These are phyloP conservation scores for Bagarius yarrelli DNA, from an alignment of 2,113 vertebrate species.

Conservation along the genomic window DNA sequence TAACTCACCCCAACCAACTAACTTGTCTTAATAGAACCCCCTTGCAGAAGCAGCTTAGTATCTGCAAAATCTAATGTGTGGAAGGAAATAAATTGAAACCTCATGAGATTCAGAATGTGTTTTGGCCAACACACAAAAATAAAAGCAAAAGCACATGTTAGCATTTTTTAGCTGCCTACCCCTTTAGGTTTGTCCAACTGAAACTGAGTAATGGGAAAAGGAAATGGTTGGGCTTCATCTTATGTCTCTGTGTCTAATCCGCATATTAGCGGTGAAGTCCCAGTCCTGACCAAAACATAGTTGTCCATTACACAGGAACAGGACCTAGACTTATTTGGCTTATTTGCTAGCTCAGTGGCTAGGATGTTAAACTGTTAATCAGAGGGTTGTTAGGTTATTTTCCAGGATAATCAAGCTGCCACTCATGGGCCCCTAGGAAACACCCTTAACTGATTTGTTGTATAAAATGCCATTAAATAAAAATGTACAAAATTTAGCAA, in stretches of 20 bases:
- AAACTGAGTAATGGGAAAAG: background rate
- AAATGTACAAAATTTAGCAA: background rate
- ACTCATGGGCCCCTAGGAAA: too few species aligned
- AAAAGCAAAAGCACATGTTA: constrained; percentile 13
- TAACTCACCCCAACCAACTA: background rate
- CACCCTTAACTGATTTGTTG: too few species aligned
- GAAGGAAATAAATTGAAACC: background rate
- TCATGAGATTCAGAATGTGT: background rate
- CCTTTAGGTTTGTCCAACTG: background rate
- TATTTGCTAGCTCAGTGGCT: too few species aligned
- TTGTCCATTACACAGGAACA: background rate
- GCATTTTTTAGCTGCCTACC: constrained; percentile 6
- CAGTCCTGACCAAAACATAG: background rate
- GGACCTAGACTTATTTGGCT: background rate
- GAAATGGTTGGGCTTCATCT: background rate
- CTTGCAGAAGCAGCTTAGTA: background rate
- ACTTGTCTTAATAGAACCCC: background rate
- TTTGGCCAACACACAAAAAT: constrained; percentile 7
- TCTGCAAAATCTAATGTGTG: background rate
- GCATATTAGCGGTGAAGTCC: background rate
- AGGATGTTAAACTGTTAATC: too few species aligned
- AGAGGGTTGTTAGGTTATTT: too few species aligned
- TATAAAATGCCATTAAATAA: too few species aligned
- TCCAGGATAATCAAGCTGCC: too few species aligned
- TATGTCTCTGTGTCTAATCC: background rate